phyloP scores from a whole-genome alignment of 2,113 vertebrate species.

The Theropithecus gelada region DNA sequence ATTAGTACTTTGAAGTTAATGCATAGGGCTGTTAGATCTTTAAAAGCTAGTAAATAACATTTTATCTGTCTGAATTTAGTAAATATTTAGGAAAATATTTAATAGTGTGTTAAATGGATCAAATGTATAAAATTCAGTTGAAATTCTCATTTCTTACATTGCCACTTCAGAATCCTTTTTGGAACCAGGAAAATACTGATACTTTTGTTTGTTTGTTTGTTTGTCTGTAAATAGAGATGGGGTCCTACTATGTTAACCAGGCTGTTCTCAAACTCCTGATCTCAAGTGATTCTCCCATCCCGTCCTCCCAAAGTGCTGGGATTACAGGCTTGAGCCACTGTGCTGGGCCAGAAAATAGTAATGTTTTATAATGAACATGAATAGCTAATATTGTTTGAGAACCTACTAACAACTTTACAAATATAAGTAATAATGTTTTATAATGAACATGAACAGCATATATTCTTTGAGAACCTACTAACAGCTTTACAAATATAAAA shows the following conservation, averaged over 20 bases:
- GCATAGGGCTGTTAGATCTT: not conserved
- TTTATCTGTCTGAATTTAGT: conserved; percentile 49
- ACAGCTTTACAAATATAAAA: conserved; percentile 54
- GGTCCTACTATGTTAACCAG: too few relatives aligned
- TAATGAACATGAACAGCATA: not conserved
- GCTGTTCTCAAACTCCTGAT: too few relatives aligned
- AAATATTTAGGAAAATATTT: conserved; percentile 33
- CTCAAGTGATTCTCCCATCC: too few relatives aligned
- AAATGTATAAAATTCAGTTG: conserved; percentile 15
- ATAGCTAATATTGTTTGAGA: not conserved
- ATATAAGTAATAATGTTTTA: not conserved
- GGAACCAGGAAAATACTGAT: not conserved
- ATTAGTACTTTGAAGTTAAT: conserved; percentile 31
- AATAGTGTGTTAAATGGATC: not conserved
- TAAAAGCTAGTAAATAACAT: conserved; percentile 24
- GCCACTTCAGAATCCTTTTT: not conserved
- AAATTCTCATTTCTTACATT: conserved; percentile 3
- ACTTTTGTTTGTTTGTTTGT: too few relatives aligned
- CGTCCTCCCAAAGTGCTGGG: too few relatives aligned
- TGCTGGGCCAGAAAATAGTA: not conserved
- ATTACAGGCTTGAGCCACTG: too few relatives aligned
- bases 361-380: not conserved
- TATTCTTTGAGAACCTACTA: not conserved
- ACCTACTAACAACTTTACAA: not conserved
- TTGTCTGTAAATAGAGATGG: too few relatives aligned